Conservation (phyloP, 37 sponge, comb jelly and placozoan genomes). For the Lycopodina hypogea region DNA sequence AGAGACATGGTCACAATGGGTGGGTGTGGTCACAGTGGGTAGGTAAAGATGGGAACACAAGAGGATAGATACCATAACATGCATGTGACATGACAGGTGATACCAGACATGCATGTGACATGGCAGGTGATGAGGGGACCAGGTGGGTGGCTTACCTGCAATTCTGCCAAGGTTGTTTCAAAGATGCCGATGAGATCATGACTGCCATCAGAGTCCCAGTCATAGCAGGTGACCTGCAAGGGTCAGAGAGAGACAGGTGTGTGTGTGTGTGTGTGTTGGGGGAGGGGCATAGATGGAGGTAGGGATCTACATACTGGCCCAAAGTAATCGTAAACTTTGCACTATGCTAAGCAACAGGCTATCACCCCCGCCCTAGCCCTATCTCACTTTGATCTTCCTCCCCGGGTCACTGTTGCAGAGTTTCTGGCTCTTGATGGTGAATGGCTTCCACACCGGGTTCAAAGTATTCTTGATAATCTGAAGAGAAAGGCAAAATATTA, state of each 20-base stretch:
- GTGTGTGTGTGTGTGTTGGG: neutral
- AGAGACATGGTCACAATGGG: too few relatives aligned
- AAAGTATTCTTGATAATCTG: conserved; percentile 89
- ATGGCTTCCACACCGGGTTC: conserved; percentile 79
- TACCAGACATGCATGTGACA: too few relatives aligned
- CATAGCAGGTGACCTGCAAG: conserved; percentile 79
- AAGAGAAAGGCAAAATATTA: neutral
- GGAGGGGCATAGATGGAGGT: too few relatives aligned
- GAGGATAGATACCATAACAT: too few relatives aligned
- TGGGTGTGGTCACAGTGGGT: too few relatives aligned
- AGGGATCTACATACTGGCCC: neutral
- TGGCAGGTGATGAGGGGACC: too few relatives aligned
- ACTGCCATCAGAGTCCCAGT: conserved; percentile 78
- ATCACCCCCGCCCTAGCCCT: too few relatives aligned
- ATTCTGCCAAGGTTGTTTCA: conserved; percentile 47
- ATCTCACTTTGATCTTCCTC: conserved; percentile 57
- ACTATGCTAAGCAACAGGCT: neutral
- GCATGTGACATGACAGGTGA: too few relatives aligned
- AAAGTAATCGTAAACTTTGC: neutral
- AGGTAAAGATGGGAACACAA: too few relatives aligned
- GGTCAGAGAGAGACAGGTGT: neutral
- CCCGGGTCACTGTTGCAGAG: conserved; percentile 63
- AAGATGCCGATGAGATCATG: conserved; percentile 86
- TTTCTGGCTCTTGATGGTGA: conserved; percentile 36
- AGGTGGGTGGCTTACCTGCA: too few relatives aligned